Evolutionary conservation across 2,797 vertebrate genomes (phyloP), one percentile per base, ranked within the genome.

Genomic region (Schizopygopsis malacanthus): DNA sequence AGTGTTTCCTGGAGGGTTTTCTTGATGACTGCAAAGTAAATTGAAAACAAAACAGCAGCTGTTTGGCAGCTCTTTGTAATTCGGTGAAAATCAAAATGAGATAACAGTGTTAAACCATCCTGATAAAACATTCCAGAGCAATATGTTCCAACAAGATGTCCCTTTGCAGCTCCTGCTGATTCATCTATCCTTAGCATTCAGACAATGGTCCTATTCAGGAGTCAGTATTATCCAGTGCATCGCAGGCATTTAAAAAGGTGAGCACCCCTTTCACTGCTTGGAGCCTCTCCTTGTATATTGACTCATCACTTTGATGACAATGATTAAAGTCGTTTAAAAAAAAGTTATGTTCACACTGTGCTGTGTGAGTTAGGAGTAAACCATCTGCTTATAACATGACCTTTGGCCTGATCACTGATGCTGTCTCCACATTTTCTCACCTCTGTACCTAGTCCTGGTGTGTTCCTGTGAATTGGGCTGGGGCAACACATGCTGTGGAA

Each of bases 321-420:
- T 52, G 76, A 85, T 73, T 59, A 85, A 84, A 50, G 56, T 59
- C 12, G 45, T 65, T 76, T 81, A 18, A 88, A 59, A 28, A 28
- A 33, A 45, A 50, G 56, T 47, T 73, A 39, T 43, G n/a, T 75
- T 33, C 37, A 56, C 25, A 37, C 3, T 20, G 22, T 50, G 50
- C 70, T 83, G 9, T 78, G 75, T 77, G 76, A 87, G 52, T 37
- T 75, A 41, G 69, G 25, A 83, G 54, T 61, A 61, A 75, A 83
- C 70, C 75, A 54, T 87, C 71, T 86, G 88, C 77, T 43, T 79
- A 28, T 79, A 59, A 16, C 16, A 22, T 70, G 70, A 85, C 76
- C 70, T 81, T 65, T 87, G 63, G 52, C 43, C 79, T 78, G 37
- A 37, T 11, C 20, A 18, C 54, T 63, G 28, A 39, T 70, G 59